These are phyloP conservation scores for Heterodera filipjevi DNA, from an alignment of 2,888 invertebrate species.

Conservation along the genomic window DNA sequence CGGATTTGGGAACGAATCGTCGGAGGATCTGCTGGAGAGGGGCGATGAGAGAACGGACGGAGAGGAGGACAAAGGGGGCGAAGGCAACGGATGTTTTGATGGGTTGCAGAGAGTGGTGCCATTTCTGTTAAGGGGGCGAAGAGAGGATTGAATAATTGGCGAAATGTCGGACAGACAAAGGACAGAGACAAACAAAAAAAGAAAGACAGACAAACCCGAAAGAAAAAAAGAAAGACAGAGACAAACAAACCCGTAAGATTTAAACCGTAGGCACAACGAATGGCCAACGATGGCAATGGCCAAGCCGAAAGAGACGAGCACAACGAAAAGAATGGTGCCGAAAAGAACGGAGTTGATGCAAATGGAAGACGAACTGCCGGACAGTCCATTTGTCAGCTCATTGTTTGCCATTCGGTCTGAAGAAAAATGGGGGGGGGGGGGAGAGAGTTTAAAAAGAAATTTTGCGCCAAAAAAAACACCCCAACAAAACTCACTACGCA, in stretches of 20 bases:
- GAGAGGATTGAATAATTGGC: neutral
- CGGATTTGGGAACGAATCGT: neutral
- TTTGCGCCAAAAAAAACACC: neutral
- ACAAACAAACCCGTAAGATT: too few relatives aligned
- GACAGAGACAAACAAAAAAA: neutral
- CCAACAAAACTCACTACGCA: neutral
- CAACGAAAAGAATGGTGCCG: constrained; percentile 27
- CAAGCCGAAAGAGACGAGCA: constrained; percentile 36
- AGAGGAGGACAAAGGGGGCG: neutral
- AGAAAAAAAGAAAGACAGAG: too few relatives aligned
- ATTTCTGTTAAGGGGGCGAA: neutral
- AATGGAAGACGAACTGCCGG: constrained; percentile 24
- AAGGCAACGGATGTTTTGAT: neutral
- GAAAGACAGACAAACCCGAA: neutral
- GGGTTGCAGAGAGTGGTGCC: neutral
- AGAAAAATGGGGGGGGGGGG: neutral
- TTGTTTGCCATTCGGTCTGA: neutral
- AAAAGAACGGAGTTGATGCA: constrained; percentile 40
- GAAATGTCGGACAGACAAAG: neutral
- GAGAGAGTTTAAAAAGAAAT: neutral
- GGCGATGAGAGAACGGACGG: neutral
- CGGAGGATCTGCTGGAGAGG: neutral
- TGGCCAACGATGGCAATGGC: constrained; percentile 34
- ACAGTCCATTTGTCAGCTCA: neutral
- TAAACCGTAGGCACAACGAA: constrained; percentile 29